A percentile compares a stretch with the other conserved stretches of the same genome.
Evolutionary conservation across 2,113 vertebrate species (phyloP).

Genomic region (Andinoacara biseriatus): DNA sequence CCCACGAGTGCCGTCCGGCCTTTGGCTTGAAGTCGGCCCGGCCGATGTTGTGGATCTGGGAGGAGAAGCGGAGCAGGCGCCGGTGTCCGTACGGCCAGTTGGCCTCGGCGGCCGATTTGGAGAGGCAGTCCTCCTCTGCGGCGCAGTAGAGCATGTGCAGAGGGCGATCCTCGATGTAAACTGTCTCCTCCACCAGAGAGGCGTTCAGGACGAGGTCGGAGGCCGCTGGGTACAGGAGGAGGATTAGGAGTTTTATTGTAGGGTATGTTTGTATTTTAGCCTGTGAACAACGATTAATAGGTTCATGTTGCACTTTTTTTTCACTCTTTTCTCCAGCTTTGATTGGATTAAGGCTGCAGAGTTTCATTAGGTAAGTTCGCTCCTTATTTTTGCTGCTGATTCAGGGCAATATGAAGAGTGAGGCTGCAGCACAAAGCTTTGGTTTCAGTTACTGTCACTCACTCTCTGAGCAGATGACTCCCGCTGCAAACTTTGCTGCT

Average conservation of each 20-base stretch:
- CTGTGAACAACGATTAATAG: not conserved
- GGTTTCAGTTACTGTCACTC: constrained; percentile 61
- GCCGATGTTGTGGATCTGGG: constrained; percentile 96
- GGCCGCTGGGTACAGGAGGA: constrained; percentile 80
- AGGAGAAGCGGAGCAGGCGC: constrained; percentile 96
- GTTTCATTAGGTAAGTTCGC: not conserved
- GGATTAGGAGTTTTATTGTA: not conserved
- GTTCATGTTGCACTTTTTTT: not conserved
- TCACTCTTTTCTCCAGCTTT: not conserved
- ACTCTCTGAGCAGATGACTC: constrained; percentile 99
- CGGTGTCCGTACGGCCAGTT: constrained; percentile 98
- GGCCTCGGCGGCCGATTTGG: constrained; percentile 87
- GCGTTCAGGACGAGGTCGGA: constrained; percentile 94
- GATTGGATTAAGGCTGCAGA: fast-evolving
- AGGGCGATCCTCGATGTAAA: constrained; percentile 96
- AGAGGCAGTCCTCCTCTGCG: constrained; percentile 94
- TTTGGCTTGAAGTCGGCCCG: constrained; percentile 96
- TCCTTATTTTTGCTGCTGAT: not conserved
- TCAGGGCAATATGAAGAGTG: not conserved
- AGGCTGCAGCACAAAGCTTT: not conserved
- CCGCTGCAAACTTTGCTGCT: constrained; percentile 86
- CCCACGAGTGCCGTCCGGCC: constrained; percentile 95
- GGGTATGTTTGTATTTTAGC: not conserved
- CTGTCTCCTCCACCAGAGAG: constrained; percentile 90
- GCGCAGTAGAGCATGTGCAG: constrained; percentile 98